These are phyloP conservation scores for Crepidodera aurea DNA, from an alignment of 2,888 invertebrate species.

Conservation along the genomic window DNA sequence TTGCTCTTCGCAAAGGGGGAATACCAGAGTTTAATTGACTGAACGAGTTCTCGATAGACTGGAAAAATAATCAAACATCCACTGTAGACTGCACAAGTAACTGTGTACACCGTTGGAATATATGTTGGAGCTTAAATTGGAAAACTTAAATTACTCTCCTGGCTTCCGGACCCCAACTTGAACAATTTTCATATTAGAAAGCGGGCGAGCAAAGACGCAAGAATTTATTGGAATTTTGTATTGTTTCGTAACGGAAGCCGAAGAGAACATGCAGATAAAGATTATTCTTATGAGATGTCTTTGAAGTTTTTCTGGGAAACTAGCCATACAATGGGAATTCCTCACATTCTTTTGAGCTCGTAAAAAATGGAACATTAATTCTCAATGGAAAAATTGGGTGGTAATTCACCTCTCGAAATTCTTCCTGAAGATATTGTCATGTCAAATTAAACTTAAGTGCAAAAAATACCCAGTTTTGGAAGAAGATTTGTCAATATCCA, in stretches of 20 bases:
- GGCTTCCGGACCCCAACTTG: slow-evolving; percentile 21
- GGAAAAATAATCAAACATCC: slow-evolving; percentile 37
- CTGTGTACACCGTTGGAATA: slow-evolving; percentile 27
- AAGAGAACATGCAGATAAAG: neutral
- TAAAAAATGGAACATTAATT: too few relatives aligned
- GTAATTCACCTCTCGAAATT: too few relatives aligned
- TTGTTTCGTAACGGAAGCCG: slow-evolving; percentile 8
- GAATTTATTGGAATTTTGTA: slow-evolving; percentile 20
- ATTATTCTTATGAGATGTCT: too few relatives aligned
- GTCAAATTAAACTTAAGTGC: too few relatives aligned
- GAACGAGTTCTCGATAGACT: slow-evolving; percentile 31
- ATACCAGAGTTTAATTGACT: slow-evolving; percentile 34
- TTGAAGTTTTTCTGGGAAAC: too few relatives aligned
- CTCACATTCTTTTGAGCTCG: too few relatives aligned
- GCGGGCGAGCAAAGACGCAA: neutral
- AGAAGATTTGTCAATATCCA: too few relatives aligned
- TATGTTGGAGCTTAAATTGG: slow-evolving; percentile 35
- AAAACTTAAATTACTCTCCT: slow-evolving; percentile 37
- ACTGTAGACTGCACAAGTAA: slow-evolving; percentile 20
- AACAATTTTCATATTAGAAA: slow-evolving; percentile 31
- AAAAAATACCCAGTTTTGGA: too few relatives aligned
- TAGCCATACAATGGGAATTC: too few relatives aligned
- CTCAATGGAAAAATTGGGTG: too few relatives aligned
- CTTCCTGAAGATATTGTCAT: too few relatives aligned
- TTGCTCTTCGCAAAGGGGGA: neutral